Base-by-base conservation (phyloP, 2,113 vertebrate species). In the Barbus barbus region DNA sequence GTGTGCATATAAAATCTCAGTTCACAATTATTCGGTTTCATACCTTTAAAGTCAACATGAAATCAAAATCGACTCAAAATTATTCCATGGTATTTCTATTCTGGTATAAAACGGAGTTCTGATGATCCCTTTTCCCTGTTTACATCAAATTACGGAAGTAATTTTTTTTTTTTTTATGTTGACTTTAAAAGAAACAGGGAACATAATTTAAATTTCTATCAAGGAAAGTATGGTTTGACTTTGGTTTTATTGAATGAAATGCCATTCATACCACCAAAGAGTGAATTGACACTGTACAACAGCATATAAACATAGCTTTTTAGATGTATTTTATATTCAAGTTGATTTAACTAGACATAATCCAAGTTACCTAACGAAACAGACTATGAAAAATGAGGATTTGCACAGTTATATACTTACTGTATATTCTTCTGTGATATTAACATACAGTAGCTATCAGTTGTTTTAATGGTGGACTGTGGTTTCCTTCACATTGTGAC, bases 1-100 rank as follows among this genome's bases (percentile, higher is more conserved):
- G 61, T 87, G 28, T 69, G 79, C 48, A 83, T 83, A 65, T 74
- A 61, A 87, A 86, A 86, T 86, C 91, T 86, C 84, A 91, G 85
- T 86, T 89, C 83, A 67, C 67, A 78, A 85, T 79, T 69, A 36
- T 36, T 53, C 2, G 6, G 20, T 69, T 69, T 69, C 20, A 38
- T 12, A 36, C 3, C 9, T 69, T 69, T 16, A 22, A 20, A 69
- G 65, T 69, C 33, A 69, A 38, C 65, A 69, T 38, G 65, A 69
- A 38, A 12, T 38, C 33, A 69, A 38, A 33, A 67, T 36, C 9
- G 0, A 33, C 8, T 20, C 8, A 44, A 4, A 69, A 20, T 38
- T 38, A 69, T 69, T 69, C 33, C 1, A 36, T 69, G 18, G 18
- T 67, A 67, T 67, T 36, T 67, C 63, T 9, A 33, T 67, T 65